Conservation (phyloP, 2,888 invertebrate species). For the Boloria euphrosyne region DNA sequence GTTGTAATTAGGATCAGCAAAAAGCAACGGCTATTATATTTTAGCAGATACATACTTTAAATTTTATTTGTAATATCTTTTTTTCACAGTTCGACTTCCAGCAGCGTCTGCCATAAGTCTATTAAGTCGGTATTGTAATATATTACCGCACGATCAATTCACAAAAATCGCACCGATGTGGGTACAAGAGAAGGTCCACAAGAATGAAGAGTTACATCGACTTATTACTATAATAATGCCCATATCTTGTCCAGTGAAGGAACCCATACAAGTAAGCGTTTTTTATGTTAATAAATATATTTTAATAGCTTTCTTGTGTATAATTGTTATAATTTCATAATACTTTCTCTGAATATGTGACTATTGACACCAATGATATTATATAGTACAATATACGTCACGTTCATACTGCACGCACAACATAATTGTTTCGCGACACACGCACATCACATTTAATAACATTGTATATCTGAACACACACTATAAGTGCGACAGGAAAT, state of each 20-base stretch:
- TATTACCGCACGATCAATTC: conserved; percentile 90
- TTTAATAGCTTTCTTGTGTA: background rate
- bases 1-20: too few relatives aligned
- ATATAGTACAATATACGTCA: too few relatives aligned
- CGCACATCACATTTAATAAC: too few relatives aligned
- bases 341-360: background rate
- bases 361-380: background rate
- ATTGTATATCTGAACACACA: too few relatives aligned
- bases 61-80: background rate
- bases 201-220: background rate
- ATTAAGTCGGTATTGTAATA: conserved; percentile 90
- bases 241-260: conserved; percentile 87
- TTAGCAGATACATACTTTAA: too few relatives aligned
- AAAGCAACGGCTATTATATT: background rate
- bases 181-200: conserved; percentile 52
- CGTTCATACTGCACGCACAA: too few relatives aligned
- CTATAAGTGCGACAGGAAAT: too few relatives aligned
- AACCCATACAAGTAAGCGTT: conserved; percentile 84
- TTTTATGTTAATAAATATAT: background rate
- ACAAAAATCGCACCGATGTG: conserved; percentile 78
- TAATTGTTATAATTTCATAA: background rate
- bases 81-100: conserved; percentile 69
- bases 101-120: conserved; percentile 85
- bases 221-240: conserved; percentile 87
- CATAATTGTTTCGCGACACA: too few relatives aligned